Base-by-base conservation (phyloP, 2,113 vertebrate species). In the Burhinus bistriatus region DNA sequence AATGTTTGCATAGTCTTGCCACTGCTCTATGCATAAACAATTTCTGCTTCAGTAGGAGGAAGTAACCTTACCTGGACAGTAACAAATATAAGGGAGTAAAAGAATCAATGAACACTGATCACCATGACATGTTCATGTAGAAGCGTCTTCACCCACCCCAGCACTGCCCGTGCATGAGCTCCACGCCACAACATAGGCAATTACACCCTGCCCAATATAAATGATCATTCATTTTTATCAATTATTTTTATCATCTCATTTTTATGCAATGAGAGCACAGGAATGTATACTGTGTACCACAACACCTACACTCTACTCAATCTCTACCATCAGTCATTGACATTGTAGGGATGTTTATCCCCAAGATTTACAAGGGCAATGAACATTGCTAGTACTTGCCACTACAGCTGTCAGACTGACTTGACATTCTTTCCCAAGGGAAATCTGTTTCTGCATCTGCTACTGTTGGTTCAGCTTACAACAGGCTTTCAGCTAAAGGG, bases 361-460 rank as follows among this genome's bases (percentile, higher is more conserved):
- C 71, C 73, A 71, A 30, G 79, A 83, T 83, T 93, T 88, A 83
- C 87, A 90, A 87, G 82, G 93, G 75, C 95, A 92, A 52, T 45
- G 77, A 95, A 64, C 78, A 69, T 59, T 82, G 80, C 72, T 82
- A 64, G 68, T 75, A 52, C 61, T 92, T 93, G 69, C 66, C 89
- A 82, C 62, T 78, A 66, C 59, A 90, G 76, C 80, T 91, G 88
- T 87, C 90, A 75, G 65, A 70, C 62, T 59, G 65, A 69, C 70
- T 79, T 72, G 66, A 64, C 2, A 0, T 89, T 91, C 72, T 79
- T 78, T 87, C 94, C 83, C 77, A 26, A 57, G 79, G 76, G 93
- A 96, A 96, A 92, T 96, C 76, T 94, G 72, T 90, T 88, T 38
- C 83, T 79, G 61, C 89, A 75, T 93, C 94, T 90, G 96, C 59